phyloP scores from a whole-genome alignment of 2,113 vertebrate species.

The Chloebia gouldiae region DNA sequence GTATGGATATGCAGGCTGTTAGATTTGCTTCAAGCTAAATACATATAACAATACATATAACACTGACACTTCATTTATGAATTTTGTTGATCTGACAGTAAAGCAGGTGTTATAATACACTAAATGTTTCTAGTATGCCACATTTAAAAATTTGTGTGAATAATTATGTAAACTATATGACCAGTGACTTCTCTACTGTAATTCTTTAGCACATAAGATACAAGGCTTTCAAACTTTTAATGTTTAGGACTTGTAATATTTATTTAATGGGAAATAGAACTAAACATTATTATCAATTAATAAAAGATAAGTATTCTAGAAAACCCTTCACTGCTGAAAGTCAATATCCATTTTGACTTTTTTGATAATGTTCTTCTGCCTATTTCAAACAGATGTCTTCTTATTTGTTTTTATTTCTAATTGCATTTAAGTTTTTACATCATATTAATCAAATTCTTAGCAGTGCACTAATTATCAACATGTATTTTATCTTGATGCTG shows the following conservation, averaged over 20 bases:
- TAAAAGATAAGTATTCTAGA: not conserved
- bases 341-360: not conserved
- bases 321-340: not conserved
- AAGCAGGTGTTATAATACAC: slow-evolving; percentile 18
- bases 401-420: not conserved
- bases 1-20: not conserved
- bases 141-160: not conserved
- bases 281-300: not conserved
- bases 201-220: slow-evolving; percentile 38
- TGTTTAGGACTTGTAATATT: not conserved
- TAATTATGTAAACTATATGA: slow-evolving; percentile 38
- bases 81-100: slow-evolving; percentile 22
- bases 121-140: not conserved
- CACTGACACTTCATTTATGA: not conserved
- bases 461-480: not conserved
- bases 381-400: not conserved
- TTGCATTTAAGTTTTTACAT: not conserved
- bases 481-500: not conserved
- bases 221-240: not conserved
- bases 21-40: not conserved
- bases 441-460: not conserved
- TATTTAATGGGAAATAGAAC: not conserved
- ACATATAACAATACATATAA: not conserved
- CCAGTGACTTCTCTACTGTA: slow-evolving; percentile 26
- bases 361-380: not conserved